Conservation (phyloP, 2,797 vertebrate species). For the Cyclopterus lumpus region DNA sequence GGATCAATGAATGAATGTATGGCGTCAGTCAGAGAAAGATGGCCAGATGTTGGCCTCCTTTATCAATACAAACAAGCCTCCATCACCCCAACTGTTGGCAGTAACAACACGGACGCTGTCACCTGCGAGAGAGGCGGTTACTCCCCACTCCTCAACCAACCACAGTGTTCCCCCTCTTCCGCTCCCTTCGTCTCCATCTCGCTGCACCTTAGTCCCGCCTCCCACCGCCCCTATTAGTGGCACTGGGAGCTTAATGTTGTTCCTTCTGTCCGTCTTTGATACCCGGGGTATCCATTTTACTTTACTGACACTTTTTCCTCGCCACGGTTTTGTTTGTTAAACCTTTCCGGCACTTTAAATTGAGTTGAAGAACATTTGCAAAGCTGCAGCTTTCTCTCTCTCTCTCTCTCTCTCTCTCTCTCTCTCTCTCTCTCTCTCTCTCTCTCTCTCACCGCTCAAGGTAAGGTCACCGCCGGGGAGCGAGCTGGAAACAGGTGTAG, state of each 20-base stretch:
- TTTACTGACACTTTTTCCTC: slow-evolving; percentile 5
- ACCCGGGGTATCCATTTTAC: slow-evolving; percentile 52
- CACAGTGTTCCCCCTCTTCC: not conserved
- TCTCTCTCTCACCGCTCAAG: too few relatives aligned
- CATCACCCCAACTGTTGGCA: not conserved
- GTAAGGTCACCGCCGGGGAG: slow-evolving; percentile 47
- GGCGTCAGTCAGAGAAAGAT: not conserved
- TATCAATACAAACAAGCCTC: not conserved
- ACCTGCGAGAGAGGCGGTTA: slow-evolving; percentile 2
- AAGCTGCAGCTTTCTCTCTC: slow-evolving; percentile 8
- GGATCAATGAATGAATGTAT: not conserved
- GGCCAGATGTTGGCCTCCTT: not conserved
- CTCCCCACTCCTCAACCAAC: slow-evolving; percentile 5
- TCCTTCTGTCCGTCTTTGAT: slow-evolving; percentile 30
- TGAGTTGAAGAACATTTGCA: not conserved
- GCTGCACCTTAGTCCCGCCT: slow-evolving; percentile 50
- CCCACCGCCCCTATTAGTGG: slow-evolving; percentile 24
- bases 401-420: too few relatives aligned
- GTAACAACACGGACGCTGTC: slow-evolving; percentile 22
- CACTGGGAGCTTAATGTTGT: slow-evolving; percentile 43
- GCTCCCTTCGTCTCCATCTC: slow-evolving; percentile 52
- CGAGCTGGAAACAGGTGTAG: slow-evolving; percentile 65
- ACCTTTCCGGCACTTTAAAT: slow-evolving; percentile 5
- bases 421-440: too few relatives aligned
- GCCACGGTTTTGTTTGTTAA: slow-evolving; percentile 9